Base-by-base conservation (phyloP, 2,113 vertebrate genomes). In the Psammodynastes pulverulentus region DNA sequence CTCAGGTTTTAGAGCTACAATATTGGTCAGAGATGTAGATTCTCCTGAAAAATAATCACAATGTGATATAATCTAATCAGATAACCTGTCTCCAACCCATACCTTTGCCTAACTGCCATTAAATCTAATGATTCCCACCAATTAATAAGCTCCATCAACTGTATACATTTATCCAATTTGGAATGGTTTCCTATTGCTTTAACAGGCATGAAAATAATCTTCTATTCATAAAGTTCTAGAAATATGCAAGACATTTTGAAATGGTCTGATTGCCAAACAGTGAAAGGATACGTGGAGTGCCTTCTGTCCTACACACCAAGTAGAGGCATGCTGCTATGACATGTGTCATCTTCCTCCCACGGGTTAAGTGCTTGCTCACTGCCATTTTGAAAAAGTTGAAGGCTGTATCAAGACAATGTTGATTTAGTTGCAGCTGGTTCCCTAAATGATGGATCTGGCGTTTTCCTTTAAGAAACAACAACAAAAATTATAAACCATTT, bases 381-480 rank as follows among this genome's bases (percentile, higher is more conserved):
- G 99, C 99, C 99, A 99, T 99, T 98, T 99, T 99, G 97, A 99
- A 99, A 97, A 99, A 99, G 97, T 99, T 99, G 96, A 98, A 98
- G 90, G 99, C 99, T 0, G 98, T 99, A 96, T 99, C 98, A 95
- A 99, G 96, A 91, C 99, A 99, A 91, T 99, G 99, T 21, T 99
- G 97, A 96, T 98, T 99, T 96, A 99, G 98, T 96, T 99, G 99
- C 93, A 99, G 98, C 97, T 99, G 99, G 95, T 97, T 98, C 49
- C 99, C 99, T 97, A 99, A 96, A 53, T 98, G 98, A 94, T 98
- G 98, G 95, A 99, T 99, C 95, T 98, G 98, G 21, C 98, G 97
- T 89, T 98, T 97, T 54, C 98, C 99, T 99, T 96, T 86, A 94
- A 91, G 94, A 94, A 91, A 95, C 94, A 84, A 95, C 90, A 48